Evolutionary conservation across 2,888 invertebrate genomes (phyloP), one percentile per base, ranked within the genome.

Genomic region (Keiferia lycopersicella): DNA sequence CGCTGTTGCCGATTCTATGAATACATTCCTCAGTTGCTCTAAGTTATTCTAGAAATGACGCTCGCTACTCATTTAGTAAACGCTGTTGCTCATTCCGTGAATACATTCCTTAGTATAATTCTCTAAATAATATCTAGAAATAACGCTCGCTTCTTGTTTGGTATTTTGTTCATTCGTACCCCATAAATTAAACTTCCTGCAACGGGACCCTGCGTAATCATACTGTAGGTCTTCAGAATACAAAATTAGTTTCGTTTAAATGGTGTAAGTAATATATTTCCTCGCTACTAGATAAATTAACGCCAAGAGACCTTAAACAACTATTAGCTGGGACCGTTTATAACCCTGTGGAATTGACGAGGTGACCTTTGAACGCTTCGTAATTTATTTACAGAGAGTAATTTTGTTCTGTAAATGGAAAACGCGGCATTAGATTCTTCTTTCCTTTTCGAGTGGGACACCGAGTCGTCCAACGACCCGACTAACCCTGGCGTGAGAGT

Each of bases 271-370:
- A 14, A 16, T 3, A 45, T 16, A 45, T 8, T 45, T 22, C 48
- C 8, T 26, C 1, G 61, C 34, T 50, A 61, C 48, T 16, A 62
- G 20, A 22, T 62, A 56, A 56, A 56, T 41, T 39, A 62, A 26
- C 41, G 41, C 62, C 20, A 16, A 18, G 62, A 41, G 56, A 62
- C 62, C 41, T 41, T 62, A 62, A 62, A 62, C 62, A 53, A 53
- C 41, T 56, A 62, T 62, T 62, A 62, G 56, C 56, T 26, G 26
- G 56, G 53, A 11, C 62, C 26, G 53, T 51, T 62, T 39, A 41
- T 41, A 56, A 16, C 50, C 30, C 30, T 14, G 39, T 12, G 4
- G 20, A 57, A 34, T 16, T 57, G 57, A 14, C 18, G 18, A 38
- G n/a, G 57, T 57, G 16, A 58, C 58, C 34, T 38, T 39, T 39